These are phyloP conservation scores for Bembecia ichneumoniformis DNA, from an alignment of 2,888 invertebrate species.

Conservation along the genomic window DNA sequence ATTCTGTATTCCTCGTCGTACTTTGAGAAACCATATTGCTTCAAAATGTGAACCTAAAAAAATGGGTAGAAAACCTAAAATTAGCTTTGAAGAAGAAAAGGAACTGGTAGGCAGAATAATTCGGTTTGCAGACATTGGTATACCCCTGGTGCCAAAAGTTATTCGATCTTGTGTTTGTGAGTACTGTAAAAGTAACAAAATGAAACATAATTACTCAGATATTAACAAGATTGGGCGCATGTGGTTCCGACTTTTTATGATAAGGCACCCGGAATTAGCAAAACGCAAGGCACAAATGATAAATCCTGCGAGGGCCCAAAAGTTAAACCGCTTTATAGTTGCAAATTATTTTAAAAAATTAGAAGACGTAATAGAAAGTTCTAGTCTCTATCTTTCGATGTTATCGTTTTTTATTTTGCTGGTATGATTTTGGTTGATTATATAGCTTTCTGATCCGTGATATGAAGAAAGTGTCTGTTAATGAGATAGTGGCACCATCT, in stretches of 20 bases:
- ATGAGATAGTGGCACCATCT: too few relatives aligned
- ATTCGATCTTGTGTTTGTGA: conserved; percentile 1
- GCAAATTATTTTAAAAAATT: conserved; percentile 4
- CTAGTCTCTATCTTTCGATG: too few relatives aligned
- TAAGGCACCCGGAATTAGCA: not conserved
- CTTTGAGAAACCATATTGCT: conserved; percentile 1
- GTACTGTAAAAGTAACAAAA: not conserved
- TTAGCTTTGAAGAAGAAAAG: conserved; percentile 5
- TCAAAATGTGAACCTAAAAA: conserved; percentile 5
- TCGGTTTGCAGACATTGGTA: conserved; percentile 5
- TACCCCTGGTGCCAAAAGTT: conserved; percentile 5
- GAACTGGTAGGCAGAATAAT: conserved; percentile 8
- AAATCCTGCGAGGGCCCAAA: conserved; percentile 7
- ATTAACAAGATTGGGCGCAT: not conserved
- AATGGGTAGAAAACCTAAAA: not conserved
- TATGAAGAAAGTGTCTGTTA: too few relatives aligned
- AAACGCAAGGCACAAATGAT: conserved; percentile 3
- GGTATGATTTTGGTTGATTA: too few relatives aligned
- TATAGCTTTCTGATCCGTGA: too few relatives aligned
- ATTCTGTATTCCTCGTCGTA: not conserved
- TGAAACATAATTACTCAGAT: too few relatives aligned
- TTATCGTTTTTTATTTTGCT: too few relatives aligned
- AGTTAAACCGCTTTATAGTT: conserved; percentile 5
- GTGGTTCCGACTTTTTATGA: conserved; percentile 1
- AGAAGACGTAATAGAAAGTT: conserved; percentile 1